Evolutionary conservation across 2,113 vertebrate genomes (phyloP).

Genomic region (Cyanistes caeruleus): DNA sequence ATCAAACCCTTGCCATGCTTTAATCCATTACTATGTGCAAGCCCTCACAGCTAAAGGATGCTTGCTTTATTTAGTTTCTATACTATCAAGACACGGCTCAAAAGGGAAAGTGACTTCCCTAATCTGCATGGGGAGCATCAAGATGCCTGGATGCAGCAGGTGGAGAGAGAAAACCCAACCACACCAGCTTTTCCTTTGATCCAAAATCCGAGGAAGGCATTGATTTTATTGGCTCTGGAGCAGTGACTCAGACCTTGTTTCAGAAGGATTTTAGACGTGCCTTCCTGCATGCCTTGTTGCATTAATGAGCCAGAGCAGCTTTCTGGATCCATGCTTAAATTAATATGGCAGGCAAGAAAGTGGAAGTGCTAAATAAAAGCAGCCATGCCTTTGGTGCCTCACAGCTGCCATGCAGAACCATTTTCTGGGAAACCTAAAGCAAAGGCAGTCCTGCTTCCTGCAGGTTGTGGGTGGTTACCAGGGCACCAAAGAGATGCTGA

Average conservation of each 20-base stretch:
- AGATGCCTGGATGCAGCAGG: not conserved
- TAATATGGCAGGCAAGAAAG: not conserved
- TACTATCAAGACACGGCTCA: not conserved
- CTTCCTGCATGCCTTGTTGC: not conserved
- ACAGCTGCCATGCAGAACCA: not conserved
- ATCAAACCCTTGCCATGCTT: not conserved
- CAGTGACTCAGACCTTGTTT: not conserved
- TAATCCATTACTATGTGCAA: not conserved
- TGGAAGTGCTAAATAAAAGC: not conserved
- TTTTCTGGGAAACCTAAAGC: not conserved
- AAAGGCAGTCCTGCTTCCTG: not conserved
- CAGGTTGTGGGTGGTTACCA: not conserved
- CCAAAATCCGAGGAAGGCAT: not conserved
- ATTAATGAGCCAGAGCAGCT: not conserved
- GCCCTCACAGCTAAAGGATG: not conserved
- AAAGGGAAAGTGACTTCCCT: not conserved
- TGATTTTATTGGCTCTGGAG: not conserved
- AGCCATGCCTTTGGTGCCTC: not conserved
- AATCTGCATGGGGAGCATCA: not conserved
- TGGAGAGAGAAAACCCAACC: not conserved
- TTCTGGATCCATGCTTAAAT: not conserved
- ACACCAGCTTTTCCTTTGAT: not conserved
- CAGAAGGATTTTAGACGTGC: not conserved
- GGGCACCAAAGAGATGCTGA: not conserved
- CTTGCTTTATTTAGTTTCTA: not conserved